phyloP scores from a whole-genome alignment of 2,797 vertebrate species.

The Paramormyrops hopkinsi region DNA sequence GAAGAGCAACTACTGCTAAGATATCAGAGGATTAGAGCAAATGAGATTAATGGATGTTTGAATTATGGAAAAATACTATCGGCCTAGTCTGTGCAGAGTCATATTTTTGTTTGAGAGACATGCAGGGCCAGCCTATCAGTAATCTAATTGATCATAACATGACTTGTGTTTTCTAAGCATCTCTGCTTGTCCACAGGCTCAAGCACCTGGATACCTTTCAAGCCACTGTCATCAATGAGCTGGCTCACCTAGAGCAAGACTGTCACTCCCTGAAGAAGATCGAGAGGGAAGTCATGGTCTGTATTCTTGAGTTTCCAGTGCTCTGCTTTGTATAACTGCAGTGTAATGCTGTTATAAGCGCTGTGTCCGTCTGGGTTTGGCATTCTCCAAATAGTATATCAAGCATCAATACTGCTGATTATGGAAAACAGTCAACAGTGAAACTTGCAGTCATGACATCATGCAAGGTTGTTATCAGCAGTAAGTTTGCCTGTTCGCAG shows the following conservation, averaged over 20 bases:
- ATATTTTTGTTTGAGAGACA: not conserved
- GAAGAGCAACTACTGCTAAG: not conserved
- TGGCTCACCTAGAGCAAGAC: constrained; percentile 62
- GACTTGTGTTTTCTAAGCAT: not conserved
- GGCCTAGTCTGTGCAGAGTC: not conserved
- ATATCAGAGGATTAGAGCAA: not conserved
- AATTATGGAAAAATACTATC: not conserved
- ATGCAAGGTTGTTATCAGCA: not conserved
- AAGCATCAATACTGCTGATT: not conserved
- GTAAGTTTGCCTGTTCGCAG: constrained; percentile 43
- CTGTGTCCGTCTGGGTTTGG: not conserved
- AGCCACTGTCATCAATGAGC: constrained; percentile 55
- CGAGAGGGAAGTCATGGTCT: constrained; percentile 62
- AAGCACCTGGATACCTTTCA: constrained; percentile 65
- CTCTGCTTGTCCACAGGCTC: constrained; percentile 40
- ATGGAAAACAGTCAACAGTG: not conserved
- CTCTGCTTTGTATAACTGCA: not conserved
- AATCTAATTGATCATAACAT: not conserved
- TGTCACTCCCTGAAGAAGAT: constrained; percentile 55
- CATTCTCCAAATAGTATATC: not conserved
- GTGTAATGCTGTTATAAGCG: not conserved
- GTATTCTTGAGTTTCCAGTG: constrained; percentile 28
- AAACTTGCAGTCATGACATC: not conserved
- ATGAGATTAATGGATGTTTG: not conserved
- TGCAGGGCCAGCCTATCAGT: not conserved